These are phyloP conservation scores for Leptodactylus fuscus DNA, from an alignment of 2,113 vertebrate genomes.

Conservation along the genomic window DNA sequence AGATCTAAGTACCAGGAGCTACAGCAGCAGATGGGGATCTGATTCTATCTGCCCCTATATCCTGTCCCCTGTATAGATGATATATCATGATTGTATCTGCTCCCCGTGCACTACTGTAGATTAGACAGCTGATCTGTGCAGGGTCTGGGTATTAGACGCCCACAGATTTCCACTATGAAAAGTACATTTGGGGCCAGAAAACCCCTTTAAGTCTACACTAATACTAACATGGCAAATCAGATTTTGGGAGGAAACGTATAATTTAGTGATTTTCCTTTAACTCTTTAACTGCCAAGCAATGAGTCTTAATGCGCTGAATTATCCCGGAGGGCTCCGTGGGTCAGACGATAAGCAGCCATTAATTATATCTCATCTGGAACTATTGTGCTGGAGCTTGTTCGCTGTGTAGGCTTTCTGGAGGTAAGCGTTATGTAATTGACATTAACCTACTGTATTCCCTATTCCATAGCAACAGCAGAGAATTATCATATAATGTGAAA, in stretches of 20 bases:
- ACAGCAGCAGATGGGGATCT: no score
- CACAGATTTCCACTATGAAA: no score
- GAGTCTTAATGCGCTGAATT: background rate
- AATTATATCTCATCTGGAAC: conserved; percentile 49
- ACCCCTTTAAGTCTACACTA: no score
- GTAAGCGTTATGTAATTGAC: conserved; percentile 48
- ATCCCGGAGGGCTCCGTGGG: conserved; percentile 8
- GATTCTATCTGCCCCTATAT: no score
- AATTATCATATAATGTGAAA: conserved; percentile 60
- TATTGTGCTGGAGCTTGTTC: conserved; percentile 28
- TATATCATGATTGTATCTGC: no score
- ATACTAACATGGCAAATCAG: background rate
- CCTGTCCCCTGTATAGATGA: no score
- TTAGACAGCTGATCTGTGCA: no score
- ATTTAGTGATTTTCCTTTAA: conserved; percentile 1
- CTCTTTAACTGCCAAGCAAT: background rate
- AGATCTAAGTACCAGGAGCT: no score
- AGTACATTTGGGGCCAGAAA: no score
- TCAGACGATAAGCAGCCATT: conserved; percentile 28
- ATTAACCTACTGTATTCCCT: conserved; percentile 52
- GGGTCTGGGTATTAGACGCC: no score
- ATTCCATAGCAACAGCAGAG: conserved; percentile 54
- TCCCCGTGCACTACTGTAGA: no score
- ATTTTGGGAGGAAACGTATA: background rate
- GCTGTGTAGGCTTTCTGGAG: conserved; percentile 30